These are phyloP conservation scores for Acanthosoma haemorrhoidale DNA, from an alignment of 2,888 invertebrate species.

Conservation along the genomic window DNA sequence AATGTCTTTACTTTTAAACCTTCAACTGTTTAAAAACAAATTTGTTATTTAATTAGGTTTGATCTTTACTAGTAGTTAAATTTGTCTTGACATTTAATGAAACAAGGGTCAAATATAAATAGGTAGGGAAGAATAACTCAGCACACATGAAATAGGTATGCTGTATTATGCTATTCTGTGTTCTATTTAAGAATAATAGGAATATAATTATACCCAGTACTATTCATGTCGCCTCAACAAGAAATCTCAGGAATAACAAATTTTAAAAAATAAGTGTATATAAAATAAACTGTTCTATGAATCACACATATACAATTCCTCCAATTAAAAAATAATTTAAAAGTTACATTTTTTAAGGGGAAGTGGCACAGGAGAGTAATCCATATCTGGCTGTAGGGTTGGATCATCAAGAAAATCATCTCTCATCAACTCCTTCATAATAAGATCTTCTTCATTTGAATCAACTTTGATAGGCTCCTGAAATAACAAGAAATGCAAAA, in stretches of 20 bases:
- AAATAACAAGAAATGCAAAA: conserved; percentile 15
- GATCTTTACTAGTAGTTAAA: no score
- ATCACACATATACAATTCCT: no score
- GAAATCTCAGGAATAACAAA: no score
- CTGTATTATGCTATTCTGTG: no score
- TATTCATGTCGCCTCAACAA: no score
- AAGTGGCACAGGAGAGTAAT: conserved; percentile 38
- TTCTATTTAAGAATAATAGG: no score
- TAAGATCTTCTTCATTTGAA: conserved; percentile 39
- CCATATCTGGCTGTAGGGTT: conserved; percentile 36
- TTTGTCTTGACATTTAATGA: no score
- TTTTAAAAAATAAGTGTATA: no score
- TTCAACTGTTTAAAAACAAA: neutral
- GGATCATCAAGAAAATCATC: conserved; percentile 41
- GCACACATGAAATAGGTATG: no score
- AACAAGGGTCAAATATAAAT: no score
- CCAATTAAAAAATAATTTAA: neutral
- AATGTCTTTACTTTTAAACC: neutral
- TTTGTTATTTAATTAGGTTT: neutral
- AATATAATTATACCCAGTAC: neutral
- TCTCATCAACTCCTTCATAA: conserved; percentile 39
- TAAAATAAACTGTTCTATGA: no score
- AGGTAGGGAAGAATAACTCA: no score
- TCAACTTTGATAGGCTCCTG: conserved; percentile 37
- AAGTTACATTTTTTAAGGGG: conserved; percentile 31